Conservation (phyloP, 2,888 invertebrate genomes). For the Patella caerulea region DNA sequence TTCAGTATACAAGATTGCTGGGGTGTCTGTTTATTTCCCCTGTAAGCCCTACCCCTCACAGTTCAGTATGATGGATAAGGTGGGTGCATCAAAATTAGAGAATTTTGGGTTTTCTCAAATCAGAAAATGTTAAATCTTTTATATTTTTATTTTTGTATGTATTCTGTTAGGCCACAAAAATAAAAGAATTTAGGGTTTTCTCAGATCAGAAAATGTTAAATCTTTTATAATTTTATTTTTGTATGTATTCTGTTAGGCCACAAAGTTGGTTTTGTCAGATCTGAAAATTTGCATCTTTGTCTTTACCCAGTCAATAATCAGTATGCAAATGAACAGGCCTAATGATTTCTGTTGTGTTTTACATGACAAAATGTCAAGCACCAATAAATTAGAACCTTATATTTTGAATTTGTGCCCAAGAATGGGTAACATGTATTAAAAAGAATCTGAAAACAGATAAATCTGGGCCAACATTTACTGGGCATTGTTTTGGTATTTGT, state of each 20-base stretch:
- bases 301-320: background rate
- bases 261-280: background rate
- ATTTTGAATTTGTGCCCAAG: too few species aligned
- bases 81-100: slow-evolving; percentile 43
- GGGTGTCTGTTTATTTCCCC: slow-evolving; percentile 77
- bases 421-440: too few species aligned
- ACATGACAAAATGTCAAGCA: too few species aligned
- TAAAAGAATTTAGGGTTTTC: too few species aligned
- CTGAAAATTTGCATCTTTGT: background rate
- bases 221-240: too few species aligned
- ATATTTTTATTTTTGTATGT: background rate
- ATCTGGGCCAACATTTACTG: too few species aligned
- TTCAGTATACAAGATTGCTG: slow-evolving; percentile 46
- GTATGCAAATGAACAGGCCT: too few species aligned
- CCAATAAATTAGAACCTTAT: too few species aligned
- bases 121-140: background rate
- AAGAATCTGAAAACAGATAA: too few species aligned
- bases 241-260: too few species aligned
- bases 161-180: background rate
- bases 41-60: slow-evolving; percentile 83
- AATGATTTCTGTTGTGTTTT: too few species aligned
- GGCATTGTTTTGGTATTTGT: too few species aligned
- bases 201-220: background rate
- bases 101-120: background rate
- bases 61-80: slow-evolving; percentile 79